These are phyloP conservation scores for Diarsia brunnea DNA, from an alignment of 2,888 invertebrate genomes.

Conservation along the genomic window DNA sequence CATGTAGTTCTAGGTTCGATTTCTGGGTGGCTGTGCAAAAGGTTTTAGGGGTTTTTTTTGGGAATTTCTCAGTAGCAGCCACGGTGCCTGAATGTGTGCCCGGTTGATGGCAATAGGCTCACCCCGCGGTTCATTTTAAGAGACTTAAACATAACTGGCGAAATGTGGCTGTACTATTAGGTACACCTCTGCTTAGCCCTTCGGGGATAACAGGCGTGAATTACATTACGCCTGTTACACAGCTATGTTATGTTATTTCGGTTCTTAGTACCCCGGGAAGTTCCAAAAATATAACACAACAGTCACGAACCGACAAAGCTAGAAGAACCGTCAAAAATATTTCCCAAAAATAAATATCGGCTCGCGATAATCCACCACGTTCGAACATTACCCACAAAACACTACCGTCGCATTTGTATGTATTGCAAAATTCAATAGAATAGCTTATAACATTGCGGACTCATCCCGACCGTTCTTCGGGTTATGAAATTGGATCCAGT, in stretches of 20 bases:
- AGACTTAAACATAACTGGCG: no score
- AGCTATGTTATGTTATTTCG: neutral
- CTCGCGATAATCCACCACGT: constrained; percentile 65
- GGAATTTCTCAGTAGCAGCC: no score
- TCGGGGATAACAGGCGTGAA: no score
- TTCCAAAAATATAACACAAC: constrained; percentile 9
- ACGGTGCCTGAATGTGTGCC: no score
- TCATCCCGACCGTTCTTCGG: constrained; percentile 80
- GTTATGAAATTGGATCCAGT: constrained; percentile 85
- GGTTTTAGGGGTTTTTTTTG: no score
- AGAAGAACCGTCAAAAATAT: constrained; percentile 40
- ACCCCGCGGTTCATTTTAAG: no score
- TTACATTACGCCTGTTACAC: no score
- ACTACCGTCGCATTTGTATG: constrained; percentile 81
- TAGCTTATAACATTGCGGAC: constrained; percentile 75
- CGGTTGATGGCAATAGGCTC: no score
- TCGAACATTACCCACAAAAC: constrained; percentile 72
- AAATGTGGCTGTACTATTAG: no score
- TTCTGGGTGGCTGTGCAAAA: no score
- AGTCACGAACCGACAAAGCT: constrained; percentile 24
- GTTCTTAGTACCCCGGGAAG: neutral
- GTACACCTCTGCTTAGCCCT: no score
- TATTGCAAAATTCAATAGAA: constrained; percentile 84
- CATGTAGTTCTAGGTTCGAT: no score
- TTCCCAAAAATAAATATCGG: constrained; percentile 62